Evolutionary conservation across 2,113 vertebrate species (phyloP), one percentile per base, ranked within the genome.

Genomic region (Notothenia coriiceps): DNA sequence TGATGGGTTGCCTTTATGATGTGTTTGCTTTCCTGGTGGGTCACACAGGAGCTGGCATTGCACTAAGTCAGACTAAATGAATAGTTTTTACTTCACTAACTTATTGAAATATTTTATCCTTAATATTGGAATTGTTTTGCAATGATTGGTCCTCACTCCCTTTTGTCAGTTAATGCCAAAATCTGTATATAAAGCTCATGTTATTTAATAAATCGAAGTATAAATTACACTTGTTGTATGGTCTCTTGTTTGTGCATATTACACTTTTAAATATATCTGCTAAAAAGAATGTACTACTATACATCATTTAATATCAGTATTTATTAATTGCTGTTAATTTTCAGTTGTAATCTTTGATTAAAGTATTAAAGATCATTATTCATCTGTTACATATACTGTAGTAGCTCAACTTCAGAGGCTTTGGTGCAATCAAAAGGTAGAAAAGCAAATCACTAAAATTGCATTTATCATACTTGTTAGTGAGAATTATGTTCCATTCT

Each of bases 201-300:
- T 44, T 22, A 74, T 68, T 44, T 61, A 70, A 77, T 71, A 56
- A n/a, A 69, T 40, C 8, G 7, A 6, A 6, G 7, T 29, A 77
- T 33, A 43, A 69, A 15, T 15, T 15, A 20, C 47, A 40, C 8
- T 52, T 51, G 57, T 62, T 69, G 57, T 50, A 43, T 64, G 17
- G 18, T 43, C 5, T 46, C n/a, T 72, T 5, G 13, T 59, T 55
- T 81, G 33, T 83, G 25, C 5, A 70, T 13, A 66, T 52, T 13
- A 68, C 66, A 70, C 20, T 55, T 90, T 75, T 89, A 75, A 86
- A 84, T 86, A 79, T 55, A 60, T 61, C 20, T 71, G 14, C 15
- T 29, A 11, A 59, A 22, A 50, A 0, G 9, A 76, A 65, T 50
- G 50, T 70, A 8, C 68, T 43, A 83, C 17, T n/a, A 17, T 50